phyloP scores from a whole-genome alignment of 2,113 vertebrate species.

The Pelodiscus sinensis region DNA sequence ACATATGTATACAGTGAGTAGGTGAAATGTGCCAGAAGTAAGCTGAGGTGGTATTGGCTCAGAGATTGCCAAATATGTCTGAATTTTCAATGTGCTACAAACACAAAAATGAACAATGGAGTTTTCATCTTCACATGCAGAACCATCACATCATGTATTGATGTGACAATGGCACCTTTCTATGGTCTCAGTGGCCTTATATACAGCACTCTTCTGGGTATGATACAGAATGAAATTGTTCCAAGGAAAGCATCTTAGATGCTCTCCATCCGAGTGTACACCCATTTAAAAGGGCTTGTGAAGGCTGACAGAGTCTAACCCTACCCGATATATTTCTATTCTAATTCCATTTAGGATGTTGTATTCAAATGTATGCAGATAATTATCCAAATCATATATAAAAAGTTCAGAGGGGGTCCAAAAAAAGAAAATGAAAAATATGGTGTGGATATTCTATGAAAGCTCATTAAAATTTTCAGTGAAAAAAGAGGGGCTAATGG shows the following conservation, averaged over 20 bases:
- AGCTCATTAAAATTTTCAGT: not conserved
- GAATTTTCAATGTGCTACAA: not conserved
- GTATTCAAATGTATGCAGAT: not conserved
- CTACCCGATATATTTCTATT: not conserved
- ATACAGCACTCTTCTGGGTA: not conserved
- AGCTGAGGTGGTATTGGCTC: not conserved
- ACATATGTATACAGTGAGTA: not conserved
- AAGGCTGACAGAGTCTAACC: not conserved
- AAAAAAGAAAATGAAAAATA: not conserved
- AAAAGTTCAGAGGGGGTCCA: not conserved
- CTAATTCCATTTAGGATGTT: not conserved
- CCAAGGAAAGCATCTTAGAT: not conserved
- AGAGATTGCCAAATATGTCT: not conserved
- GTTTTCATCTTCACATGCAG: not conserved
- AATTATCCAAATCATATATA: not conserved
- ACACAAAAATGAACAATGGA: not conserved
- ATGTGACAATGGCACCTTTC: not conserved
- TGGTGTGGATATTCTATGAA: not conserved
- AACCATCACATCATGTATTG: not conserved
- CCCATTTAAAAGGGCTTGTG: not conserved
- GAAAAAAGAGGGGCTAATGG: not conserved
- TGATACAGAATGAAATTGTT: not conserved
- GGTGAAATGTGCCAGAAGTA: not conserved
- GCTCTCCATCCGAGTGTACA: not conserved
- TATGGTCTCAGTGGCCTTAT: not conserved